Evolutionary conservation across 2,797 vertebrate species (phyloP).

Genomic region (Malacoraja senta): DNA sequence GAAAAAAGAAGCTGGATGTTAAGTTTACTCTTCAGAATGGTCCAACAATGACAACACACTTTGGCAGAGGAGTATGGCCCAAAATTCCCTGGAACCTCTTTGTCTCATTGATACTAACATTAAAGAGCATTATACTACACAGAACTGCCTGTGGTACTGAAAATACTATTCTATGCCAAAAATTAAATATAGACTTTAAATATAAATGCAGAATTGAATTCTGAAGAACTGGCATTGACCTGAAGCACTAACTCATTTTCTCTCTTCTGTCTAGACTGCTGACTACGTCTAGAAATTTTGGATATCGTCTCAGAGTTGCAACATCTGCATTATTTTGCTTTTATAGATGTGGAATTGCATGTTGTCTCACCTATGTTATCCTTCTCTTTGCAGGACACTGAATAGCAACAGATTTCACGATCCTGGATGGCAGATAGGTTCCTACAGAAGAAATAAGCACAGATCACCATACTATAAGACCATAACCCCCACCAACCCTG

Average conservation of each 20-base stretch:
- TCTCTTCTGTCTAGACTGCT: no score
- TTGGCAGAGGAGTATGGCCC: background rate
- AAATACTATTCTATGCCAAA: background rate
- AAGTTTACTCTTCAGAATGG: background rate
- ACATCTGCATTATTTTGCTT: no score
- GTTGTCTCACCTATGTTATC: constrained; percentile 71
- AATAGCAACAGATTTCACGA: constrained; percentile 76
- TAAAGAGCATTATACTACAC: background rate
- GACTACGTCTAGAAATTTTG: no score
- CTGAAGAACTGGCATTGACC: no score
- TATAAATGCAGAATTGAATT: no score
- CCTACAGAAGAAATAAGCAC: constrained; percentile 49
- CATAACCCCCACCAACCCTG: no score
- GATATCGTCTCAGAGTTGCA: no score
- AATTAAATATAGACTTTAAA: no score
- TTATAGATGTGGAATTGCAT: background rate
- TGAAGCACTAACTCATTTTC: no score
- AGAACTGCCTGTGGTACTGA: constrained; percentile 25
- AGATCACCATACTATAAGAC: background rate
- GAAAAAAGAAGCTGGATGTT: background rate
- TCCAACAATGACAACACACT: background rate
- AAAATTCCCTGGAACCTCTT: background rate
- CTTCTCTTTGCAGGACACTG: constrained; percentile 59
- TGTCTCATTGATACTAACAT: background rate
- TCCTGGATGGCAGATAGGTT: constrained; percentile 78